Evolutionary conservation across 2,888 invertebrate species (phyloP), one percentile per base, ranked within the genome.

Genomic region (Fragum whitleyi): DNA sequence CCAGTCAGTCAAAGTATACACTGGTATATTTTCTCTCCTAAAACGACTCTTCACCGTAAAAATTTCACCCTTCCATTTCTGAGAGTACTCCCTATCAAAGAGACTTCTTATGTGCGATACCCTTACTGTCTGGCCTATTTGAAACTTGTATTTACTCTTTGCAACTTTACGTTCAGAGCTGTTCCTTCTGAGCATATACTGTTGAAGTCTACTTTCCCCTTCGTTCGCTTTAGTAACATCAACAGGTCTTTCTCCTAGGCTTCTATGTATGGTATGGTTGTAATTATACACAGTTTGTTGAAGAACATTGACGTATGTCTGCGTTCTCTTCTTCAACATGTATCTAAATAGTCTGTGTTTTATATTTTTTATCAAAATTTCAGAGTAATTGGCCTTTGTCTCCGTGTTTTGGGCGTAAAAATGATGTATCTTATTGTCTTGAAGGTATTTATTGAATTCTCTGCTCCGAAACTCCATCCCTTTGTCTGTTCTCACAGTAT

Each of bases 61-160:
- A 0, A 80, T 53, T 57, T 83, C 74, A 0, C 78, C 76, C 1
- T 77, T 77, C 77, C 75, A 79, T 32, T 83, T 77, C 47, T 83
- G 71, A 16, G 77, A 53, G 36, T 77, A 83, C 68, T 74, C 72
- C 28, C 83, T 61, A n/a, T 75, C 68, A 57, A 83, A 83, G 2
- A 71, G 11, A 19, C 21, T 57, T n/a, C 68, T 67, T 11, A 80
- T 29, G 28, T 80, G 75, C 26, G 83, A 61, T 14, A 83, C 61
- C 19, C 83, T 32, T 6, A 79, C 83, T 11, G 53, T 74, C 55
- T 79, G 74, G 11, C 59, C 59, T 26, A 79, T 53, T 47, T 79
- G 77, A 36, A 68, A 79, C 29, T 53, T 36, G 53, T 73, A 73
- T n/a, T n/a, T 42, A 26, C 39, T 74, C 65, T 23, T 32, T 51